Percentiles rank a stretch among this genome's conserved stretches.
Conservation (phyloP, 2,888 invertebrate genomes). For the Syrista parreyssii region DNA sequence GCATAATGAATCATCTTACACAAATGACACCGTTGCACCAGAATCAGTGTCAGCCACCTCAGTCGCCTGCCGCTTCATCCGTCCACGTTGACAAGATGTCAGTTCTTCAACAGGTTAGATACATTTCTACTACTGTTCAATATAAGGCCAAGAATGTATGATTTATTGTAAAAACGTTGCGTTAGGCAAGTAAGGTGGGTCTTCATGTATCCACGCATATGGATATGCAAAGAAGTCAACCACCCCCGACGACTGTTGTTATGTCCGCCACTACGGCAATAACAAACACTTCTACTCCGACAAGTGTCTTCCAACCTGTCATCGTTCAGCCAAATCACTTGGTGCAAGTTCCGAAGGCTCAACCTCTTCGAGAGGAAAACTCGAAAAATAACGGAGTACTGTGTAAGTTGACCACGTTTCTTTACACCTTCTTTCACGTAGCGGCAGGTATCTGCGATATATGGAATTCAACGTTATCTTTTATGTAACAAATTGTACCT, state of each 20-base stretch:
- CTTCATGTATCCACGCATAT: slow-evolving; percentile 49
- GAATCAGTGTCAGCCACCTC: slow-evolving; percentile 54
- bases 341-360: slow-evolving; percentile 71
- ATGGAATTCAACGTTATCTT: slow-evolving; percentile 2
- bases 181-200: slow-evolving; percentile 52
- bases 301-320: slow-evolving; percentile 72
- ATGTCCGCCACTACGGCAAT: slow-evolving; percentile 56
- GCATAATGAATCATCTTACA: slow-evolving; percentile 54
- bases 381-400: slow-evolving; percentile 58
- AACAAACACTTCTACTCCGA: slow-evolving; percentile 54
- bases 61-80: slow-evolving; percentile 52
- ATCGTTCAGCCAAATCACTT: slow-evolving; percentile 86
- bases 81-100: slow-evolving; percentile 54
- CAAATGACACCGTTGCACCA: slow-evolving; percentile 50
- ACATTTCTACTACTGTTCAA: neutral
- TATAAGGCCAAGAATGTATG: neutral
- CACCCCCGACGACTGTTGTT: slow-evolving; percentile 52
- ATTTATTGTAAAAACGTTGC: neutral
- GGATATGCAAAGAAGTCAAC: slow-evolving; percentile 54
- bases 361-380: slow-evolving; percentile 53
- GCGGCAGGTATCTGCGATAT: slow-evolving; percentile 5
- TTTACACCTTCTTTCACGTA: slow-evolving; percentile 5
- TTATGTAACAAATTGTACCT: neutral
- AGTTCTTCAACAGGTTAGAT: slow-evolving; percentile 53
- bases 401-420: slow-evolving; percentile 47